Evolutionary conservation across 2,888 invertebrate species (phyloP).

Genomic region (Pegoplata infirma): DNA sequence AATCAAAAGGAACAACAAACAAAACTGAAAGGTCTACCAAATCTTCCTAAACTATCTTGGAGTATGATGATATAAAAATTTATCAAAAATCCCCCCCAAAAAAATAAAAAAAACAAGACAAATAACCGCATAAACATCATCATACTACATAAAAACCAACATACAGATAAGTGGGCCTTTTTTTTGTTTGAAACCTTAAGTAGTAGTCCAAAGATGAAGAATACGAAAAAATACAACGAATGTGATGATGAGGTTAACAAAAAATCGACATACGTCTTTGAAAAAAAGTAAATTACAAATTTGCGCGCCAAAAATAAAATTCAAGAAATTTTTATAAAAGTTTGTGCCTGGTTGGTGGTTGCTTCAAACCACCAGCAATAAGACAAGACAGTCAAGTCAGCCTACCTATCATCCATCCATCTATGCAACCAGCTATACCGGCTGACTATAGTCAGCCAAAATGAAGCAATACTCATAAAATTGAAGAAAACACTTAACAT

Average conservation of each 20-base stretch:
- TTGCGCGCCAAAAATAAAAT: conserved; percentile 52
- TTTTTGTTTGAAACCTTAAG: background rate
- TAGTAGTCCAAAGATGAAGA: background rate
- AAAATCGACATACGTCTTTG: background rate
- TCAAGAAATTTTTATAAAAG: conserved; percentile 24
- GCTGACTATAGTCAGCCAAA: too few relatives aligned
- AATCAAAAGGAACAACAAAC: background rate
- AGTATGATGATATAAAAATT: conserved; percentile 38
- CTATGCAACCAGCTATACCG: too few relatives aligned
- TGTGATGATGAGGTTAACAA: background rate
- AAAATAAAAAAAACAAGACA: conserved; percentile 2
- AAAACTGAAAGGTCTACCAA: conserved; percentile 1
- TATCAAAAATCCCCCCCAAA: conserved; percentile 21
- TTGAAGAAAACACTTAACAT: background rate
- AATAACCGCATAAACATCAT: conserved; percentile 19
- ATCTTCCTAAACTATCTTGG: conserved; percentile 6
- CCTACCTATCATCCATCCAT: too few relatives aligned
- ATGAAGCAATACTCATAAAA: conserved; percentile 25
- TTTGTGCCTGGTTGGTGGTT: background rate
- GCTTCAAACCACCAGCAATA: conserved; percentile 6
- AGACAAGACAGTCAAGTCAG: background rate
- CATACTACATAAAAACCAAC: conserved; percentile 11
- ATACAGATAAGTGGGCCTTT: conserved; percentile 10
- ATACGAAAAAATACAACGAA: background rate
- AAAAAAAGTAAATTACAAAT: background rate